These are phyloP conservation scores for Caenorhabditis sp. DNA, from an alignment of 2,888 invertebrate species.

Conservation along the genomic window DNA sequence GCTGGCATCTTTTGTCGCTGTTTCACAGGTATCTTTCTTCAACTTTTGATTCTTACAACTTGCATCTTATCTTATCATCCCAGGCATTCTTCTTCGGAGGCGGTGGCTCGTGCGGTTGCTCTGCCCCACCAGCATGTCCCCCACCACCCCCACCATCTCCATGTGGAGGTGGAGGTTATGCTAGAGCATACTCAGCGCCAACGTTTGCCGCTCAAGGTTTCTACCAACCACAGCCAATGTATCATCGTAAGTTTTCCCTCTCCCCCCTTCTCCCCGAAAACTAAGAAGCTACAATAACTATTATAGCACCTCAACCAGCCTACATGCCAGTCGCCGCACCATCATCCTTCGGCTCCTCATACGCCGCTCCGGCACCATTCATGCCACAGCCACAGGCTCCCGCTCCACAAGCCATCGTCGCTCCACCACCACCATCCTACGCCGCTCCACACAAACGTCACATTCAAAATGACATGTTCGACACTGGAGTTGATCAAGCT, in stretches of 20 bases:
- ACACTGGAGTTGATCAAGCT: conserved; percentile 56
- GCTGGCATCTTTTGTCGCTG: conserved; percentile 9
- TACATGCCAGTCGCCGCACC: conserved; percentile 33
- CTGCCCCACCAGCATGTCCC: conserved; percentile 65
- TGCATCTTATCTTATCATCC: conserved; percentile 9
- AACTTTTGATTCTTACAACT: neutral
- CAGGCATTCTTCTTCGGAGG: conserved; percentile 75
- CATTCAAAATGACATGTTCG: conserved; percentile 28
- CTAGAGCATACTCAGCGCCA: conserved; percentile 42
- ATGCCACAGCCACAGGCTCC: too few relatives aligned
- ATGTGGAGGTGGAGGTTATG: conserved; percentile 57
- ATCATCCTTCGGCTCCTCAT: conserved; percentile 30
- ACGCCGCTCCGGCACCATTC: conserved; percentile 34
- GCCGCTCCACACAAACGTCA: conserved; percentile 57
- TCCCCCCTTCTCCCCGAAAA: too few relatives aligned
- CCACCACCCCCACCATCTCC: conserved; percentile 66
- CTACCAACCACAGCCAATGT: conserved; percentile 40
- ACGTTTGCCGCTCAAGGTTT: conserved; percentile 41
- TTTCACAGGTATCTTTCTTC: conserved; percentile 49
- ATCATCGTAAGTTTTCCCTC: conserved; percentile 37
- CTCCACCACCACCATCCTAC: conserved; percentile 59
- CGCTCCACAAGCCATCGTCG: conserved; percentile 30
- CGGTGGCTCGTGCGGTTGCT: conserved; percentile 66
- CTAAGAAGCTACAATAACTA: too few relatives aligned
- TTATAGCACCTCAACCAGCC: conserved; percentile 39